These are phyloP conservation scores for Sebastes variabilis DNA, from an alignment of 2,797 vertebrate species.

Conservation along the genomic window DNA sequence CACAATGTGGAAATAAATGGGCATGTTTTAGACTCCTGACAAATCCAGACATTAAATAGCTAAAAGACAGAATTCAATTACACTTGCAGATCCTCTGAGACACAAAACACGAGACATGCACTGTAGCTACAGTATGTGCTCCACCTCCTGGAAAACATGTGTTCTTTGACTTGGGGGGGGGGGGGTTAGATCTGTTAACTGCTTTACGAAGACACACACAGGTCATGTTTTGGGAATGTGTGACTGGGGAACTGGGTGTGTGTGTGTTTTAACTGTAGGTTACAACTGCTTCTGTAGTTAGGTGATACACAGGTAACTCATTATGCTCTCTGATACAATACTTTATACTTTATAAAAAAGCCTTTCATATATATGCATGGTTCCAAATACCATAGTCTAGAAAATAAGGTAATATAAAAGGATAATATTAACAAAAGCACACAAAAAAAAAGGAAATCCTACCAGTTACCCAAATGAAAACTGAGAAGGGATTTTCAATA, in stretches of 20 bases:
- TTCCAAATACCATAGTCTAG: background rate
- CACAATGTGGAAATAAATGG: background rate
- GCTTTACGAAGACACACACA: background rate
- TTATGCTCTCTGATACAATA: background rate
- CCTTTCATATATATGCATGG: background rate
- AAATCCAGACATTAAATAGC: background rate
- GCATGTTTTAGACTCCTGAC: background rate
- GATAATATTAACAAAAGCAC: background rate
- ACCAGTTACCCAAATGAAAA: background rate
- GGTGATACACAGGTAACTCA: background rate
- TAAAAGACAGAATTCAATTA: background rate
- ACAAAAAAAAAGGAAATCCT: background rate
- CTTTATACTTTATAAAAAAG: background rate
- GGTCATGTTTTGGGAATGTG: background rate
- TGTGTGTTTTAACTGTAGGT: background rate
- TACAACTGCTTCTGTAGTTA: background rate
- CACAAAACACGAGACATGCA: background rate
- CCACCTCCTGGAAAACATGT: conserved; percentile 24
- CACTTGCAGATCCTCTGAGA: background rate
- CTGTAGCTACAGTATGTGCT: conserved; percentile 6
- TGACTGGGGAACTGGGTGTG: background rate
- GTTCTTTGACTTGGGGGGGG: background rate
- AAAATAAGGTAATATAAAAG: background rate
- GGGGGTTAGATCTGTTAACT: conserved; percentile 1
- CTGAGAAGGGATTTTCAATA: background rate